Evolutionary conservation across 2,797 vertebrate species (phyloP).

Genomic region (Amniataba percoides): DNA sequence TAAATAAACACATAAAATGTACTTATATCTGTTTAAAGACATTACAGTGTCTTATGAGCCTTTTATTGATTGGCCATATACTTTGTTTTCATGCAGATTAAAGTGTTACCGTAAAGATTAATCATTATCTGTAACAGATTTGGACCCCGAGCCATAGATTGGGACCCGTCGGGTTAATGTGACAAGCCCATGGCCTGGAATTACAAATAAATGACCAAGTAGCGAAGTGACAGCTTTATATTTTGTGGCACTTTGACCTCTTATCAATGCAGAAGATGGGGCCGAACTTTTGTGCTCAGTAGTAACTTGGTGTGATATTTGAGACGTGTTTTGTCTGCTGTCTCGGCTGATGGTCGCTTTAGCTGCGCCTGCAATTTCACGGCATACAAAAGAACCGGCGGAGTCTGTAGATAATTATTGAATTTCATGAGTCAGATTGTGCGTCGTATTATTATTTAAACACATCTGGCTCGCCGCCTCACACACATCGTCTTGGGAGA

Average conservation of each 20-base stretch:
- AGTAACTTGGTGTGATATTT: not conserved
- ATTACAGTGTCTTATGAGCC: not conserved
- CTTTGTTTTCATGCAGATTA: not conserved
- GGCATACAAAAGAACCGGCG: not conserved
- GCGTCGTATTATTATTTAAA: not conserved
- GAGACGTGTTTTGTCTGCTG: not conserved
- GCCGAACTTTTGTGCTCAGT: not conserved
- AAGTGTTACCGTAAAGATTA: not conserved
- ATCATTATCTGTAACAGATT: not conserved
- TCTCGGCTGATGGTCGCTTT: not conserved
- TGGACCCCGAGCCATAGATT: not conserved
- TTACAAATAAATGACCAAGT: not conserved
- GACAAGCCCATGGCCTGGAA: not conserved
- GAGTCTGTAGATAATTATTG: not conserved
- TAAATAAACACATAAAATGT: not conserved
- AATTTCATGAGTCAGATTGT: not conserved
- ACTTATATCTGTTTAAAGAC: not conserved
- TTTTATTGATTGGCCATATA: not conserved
- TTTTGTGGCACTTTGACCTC: not conserved
- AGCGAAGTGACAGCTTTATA: not conserved
- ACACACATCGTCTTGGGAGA: constrained; percentile 19
- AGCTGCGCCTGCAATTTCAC: not conserved
- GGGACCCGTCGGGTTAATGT: not conserved
- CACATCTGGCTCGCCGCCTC: not conserved
- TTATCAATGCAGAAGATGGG: not conserved